These are phyloP conservation scores for Rotaria magnacalcarata DNA, from an alignment of 2,888 invertebrate genomes.

Conservation along the genomic window DNA sequence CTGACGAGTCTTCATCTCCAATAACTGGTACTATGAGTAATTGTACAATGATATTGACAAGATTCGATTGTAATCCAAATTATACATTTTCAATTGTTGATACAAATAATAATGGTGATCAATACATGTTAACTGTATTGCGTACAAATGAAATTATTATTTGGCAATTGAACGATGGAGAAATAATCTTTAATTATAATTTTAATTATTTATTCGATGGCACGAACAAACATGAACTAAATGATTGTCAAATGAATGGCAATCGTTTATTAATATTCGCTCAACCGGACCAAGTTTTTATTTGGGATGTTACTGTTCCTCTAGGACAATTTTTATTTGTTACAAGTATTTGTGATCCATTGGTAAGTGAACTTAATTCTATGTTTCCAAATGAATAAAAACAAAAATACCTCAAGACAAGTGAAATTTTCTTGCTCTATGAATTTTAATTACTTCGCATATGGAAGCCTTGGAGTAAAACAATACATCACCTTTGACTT, in stretches of 20 bases:
- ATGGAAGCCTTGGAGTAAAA: too few relatives aligned
- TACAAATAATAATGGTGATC: conserved; percentile 10
- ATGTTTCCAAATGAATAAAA: too few relatives aligned
- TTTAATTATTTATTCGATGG: background rate
- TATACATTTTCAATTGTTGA: background rate
- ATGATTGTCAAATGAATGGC: conserved; percentile 4
- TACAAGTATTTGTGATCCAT: background rate
- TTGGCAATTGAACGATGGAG: conserved; percentile 29
- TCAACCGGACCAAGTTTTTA: background rate
- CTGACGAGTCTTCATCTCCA: background rate
- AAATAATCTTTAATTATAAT: background rate
- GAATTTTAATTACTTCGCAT: too few relatives aligned
- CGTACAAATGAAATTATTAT: background rate
- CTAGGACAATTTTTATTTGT: background rate
- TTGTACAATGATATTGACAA: conserved; percentile 31
- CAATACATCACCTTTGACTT: too few relatives aligned
- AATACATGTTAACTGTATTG: background rate
- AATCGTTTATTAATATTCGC: background rate
- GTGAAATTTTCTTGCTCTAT: too few relatives aligned
- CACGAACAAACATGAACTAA: background rate
- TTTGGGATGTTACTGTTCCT: background rate
- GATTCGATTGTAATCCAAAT: conserved; percentile 24
- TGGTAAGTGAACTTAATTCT: background rate
- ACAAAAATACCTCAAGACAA: too few relatives aligned
- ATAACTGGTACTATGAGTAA: background rate